phyloP scores from a whole-genome alignment of 2,888 invertebrate genomes.

The Sisyra nigra region DNA sequence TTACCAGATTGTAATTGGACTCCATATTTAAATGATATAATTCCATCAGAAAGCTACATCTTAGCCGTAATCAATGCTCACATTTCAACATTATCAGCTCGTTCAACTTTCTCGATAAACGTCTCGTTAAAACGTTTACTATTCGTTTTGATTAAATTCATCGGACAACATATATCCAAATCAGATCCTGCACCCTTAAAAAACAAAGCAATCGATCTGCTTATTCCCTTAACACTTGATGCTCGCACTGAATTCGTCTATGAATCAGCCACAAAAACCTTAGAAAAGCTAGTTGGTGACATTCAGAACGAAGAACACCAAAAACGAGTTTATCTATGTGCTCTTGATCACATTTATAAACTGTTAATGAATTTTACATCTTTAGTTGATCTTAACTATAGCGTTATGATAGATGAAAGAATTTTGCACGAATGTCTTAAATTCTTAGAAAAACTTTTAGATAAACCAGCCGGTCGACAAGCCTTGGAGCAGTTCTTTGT shows the following conservation, averaged over 20 bases:
- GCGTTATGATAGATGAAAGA: slow-evolving; percentile 35
- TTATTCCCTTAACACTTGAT: slow-evolving; percentile 64
- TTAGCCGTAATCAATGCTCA: slow-evolving; percentile 56
- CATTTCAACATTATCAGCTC: slow-evolving; percentile 43
- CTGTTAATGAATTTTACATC: slow-evolving; percentile 44
- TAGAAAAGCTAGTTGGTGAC: slow-evolving; percentile 46
- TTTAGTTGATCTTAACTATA: slow-evolving; percentile 16
- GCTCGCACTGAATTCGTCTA: slow-evolving; percentile 57
- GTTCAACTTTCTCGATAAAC: slow-evolving; percentile 38
- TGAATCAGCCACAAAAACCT: slow-evolving; percentile 40
- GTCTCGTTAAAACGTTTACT: slow-evolving; percentile 47
- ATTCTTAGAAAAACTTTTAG: slow-evolving; percentile 75
- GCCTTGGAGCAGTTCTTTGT: slow-evolving; percentile 73
- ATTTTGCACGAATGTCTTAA: slow-evolving; percentile 52
- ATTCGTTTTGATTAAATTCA: slow-evolving; percentile 44
- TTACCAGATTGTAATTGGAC: slow-evolving; percentile 18
- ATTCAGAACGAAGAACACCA: slow-evolving; percentile 47
- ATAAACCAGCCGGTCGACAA: slow-evolving; percentile 62
- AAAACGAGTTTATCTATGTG: slow-evolving; percentile 42
- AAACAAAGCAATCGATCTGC: slow-evolving; percentile 45
- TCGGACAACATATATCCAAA: slow-evolving; percentile 40
- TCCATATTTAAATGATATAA: slow-evolving; percentile 56
- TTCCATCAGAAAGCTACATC: slow-evolving; percentile 71
- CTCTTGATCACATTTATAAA: slow-evolving; percentile 49
- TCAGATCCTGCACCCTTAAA: slow-evolving; percentile 46